These are phyloP conservation scores for Cercopithecus mona DNA, from an alignment of 2,113 vertebrate genomes.

Conservation along the genomic window DNA sequence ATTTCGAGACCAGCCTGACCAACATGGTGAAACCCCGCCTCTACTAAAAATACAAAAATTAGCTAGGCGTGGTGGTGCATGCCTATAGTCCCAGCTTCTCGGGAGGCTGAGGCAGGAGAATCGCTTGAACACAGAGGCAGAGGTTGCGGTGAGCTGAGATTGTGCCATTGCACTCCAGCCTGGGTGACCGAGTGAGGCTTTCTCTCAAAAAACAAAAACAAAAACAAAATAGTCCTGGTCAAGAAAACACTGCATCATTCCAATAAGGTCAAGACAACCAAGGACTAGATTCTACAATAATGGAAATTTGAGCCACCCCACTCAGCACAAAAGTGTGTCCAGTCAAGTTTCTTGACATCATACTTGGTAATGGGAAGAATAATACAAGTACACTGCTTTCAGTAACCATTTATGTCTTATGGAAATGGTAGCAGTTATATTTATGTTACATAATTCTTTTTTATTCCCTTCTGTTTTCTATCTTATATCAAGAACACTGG, in stretches of 20 bases:
- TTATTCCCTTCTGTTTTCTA: background rate
- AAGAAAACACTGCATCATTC: background rate
- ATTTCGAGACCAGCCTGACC: too few relatives aligned
- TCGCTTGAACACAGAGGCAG: too few relatives aligned
- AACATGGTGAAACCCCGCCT: too few relatives aligned
- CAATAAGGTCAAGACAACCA: background rate
- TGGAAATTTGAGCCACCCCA: background rate
- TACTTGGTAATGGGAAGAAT: background rate
- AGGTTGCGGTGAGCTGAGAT: too few relatives aligned
- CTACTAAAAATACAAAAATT: too few relatives aligned
- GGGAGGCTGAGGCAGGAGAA: too few relatives aligned
- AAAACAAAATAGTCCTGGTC: background rate
- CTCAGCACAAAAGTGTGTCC: background rate
- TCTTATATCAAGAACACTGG: background rate
- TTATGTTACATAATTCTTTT: background rate
- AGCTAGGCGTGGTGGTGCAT: fast-evolving
- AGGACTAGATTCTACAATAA: background rate
- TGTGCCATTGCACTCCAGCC: too few relatives aligned
- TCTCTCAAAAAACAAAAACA: too few relatives aligned
- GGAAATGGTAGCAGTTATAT: background rate
- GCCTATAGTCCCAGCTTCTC: too few relatives aligned
- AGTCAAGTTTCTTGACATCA: background rate
- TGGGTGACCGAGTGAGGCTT: too few relatives aligned
- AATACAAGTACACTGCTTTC: background rate
- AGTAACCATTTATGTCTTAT: background rate